These are phyloP conservation scores for Omphaloscelis lunosa DNA, from an alignment of 2,888 invertebrate species.

Conservation along the genomic window DNA sequence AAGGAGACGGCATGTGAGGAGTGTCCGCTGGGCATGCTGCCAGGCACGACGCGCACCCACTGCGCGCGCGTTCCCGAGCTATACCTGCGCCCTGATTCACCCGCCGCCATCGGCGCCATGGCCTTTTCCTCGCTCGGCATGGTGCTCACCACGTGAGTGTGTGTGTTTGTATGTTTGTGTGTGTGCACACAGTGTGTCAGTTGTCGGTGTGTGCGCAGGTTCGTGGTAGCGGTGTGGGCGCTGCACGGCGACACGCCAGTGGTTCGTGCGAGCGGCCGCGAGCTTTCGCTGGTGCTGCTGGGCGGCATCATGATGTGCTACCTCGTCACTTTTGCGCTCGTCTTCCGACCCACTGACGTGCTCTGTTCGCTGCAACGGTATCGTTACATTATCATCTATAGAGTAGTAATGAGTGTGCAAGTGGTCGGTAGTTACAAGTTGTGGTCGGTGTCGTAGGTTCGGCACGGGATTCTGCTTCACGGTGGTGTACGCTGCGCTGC, in stretches of 20 bases:
- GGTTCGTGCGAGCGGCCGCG: conserved; percentile 97
- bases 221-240: conserved; percentile 94
- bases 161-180: too few relatives aligned
- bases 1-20: conserved; percentile 95
- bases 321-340: conserved; percentile 97
- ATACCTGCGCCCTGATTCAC: conserved; percentile 94
- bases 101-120: conserved; percentile 98
- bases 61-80: conserved; percentile 95
- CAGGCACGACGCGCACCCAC: conserved; percentile 93
- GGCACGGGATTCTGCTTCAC: conserved; percentile 98
- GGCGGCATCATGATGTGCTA: conserved; percentile 97
- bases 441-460: conserved; percentile 89
- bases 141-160: conserved; percentile 92
- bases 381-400: not conserved
- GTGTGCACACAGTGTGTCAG: not conserved
- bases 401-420: too few relatives aligned
- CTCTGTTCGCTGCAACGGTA: conserved; percentile 97
- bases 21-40: conserved; percentile 96
- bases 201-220: conserved; percentile 73
- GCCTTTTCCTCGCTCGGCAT: conserved; percentile 96
- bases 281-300: conserved; percentile 97
- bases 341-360: conserved; percentile 95
- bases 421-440: not conserved
- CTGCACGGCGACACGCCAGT: conserved; percentile 98
- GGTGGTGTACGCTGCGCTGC: conserved; percentile 98